Evolutionary conservation across 35 echinoderm and acorn worm genomes (phyloP).

Genomic region (Hemicentrotus pulcherrimus): DNA sequence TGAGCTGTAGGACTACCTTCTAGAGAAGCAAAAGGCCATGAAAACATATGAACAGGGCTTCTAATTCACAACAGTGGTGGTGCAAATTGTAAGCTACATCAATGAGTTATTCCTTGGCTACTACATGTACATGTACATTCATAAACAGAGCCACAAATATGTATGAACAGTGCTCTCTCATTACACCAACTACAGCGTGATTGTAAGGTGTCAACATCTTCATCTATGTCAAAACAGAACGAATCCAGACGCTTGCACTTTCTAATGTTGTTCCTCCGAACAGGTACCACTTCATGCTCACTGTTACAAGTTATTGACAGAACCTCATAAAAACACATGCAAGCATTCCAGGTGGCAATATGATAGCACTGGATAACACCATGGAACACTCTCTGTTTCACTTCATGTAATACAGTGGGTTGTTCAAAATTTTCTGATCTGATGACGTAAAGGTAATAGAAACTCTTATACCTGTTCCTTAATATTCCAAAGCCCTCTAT

Average conservation of each 20-base stretch:
- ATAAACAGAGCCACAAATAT: not conserved
- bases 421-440: not conserved
- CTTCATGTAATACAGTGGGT: not conserved
- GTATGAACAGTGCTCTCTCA: not conserved
- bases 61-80: too few species aligned
- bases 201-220: not conserved
- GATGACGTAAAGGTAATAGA: not conserved
- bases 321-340: slow-evolving; percentile 3
- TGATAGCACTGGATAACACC: not conserved
- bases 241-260: not conserved
- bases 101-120: too few species aligned
- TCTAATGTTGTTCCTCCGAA: not conserved
- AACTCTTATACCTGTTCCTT: not conserved
- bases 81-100: too few species aligned
- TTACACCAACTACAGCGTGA: not conserved
- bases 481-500: too few species aligned
- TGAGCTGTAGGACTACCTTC: too few species aligned
- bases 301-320: not conserved
- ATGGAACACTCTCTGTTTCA: not conserved
- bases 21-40: too few species aligned
- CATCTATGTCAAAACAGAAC: not conserved
- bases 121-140: too few species aligned
- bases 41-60: too few species aligned
- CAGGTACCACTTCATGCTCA: not conserved
- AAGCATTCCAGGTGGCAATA: not conserved